Evolutionary conservation across 2,888 invertebrate species (phyloP).

Genomic region (Psococerastis gibbosa): DNA sequence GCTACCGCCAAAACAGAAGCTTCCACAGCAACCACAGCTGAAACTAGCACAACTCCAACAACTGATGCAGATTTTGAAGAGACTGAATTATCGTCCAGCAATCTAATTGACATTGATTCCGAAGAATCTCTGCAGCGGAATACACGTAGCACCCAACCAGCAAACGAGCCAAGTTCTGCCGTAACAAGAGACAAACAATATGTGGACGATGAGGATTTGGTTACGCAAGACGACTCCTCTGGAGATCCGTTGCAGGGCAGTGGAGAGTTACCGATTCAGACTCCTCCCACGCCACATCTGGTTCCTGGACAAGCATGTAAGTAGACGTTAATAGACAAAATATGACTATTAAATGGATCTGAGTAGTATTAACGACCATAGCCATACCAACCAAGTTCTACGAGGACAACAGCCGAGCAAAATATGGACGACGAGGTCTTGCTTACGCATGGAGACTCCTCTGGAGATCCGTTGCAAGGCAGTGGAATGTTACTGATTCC

Average conservation of each 20-base stretch:
- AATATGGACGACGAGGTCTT: slow-evolving; percentile 1
- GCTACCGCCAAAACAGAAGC: not conserved
- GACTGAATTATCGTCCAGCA: not conserved
- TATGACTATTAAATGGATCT: no score
- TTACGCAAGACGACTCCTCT: slow-evolving; percentile 6
- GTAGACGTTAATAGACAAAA: no score
- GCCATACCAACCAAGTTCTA: not conserved
- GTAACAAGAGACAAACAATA: not conserved
- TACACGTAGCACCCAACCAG: not conserved
- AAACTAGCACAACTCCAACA: not conserved
- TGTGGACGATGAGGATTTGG: slow-evolving; percentile 2
- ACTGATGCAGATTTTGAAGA: not conserved
- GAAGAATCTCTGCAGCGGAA: not conserved
- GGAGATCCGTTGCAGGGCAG: not conserved
- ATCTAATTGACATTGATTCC: not conserved
- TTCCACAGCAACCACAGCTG: not conserved
- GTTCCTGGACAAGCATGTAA: slow-evolving; percentile 17
- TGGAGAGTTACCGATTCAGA: slow-evolving; percentile 12
- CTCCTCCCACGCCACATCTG: slow-evolving; percentile 11
- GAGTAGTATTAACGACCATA: no score
- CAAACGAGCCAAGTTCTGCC: not conserved
- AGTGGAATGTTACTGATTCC: slow-evolving; percentile 12
- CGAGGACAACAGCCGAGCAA: not conserved
- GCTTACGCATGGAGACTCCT: slow-evolving; percentile 2
- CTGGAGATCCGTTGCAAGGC: slow-evolving; percentile 1